phyloP scores from a whole-genome alignment of 2,113 vertebrate species.

The Pan troglodytes region DNA sequence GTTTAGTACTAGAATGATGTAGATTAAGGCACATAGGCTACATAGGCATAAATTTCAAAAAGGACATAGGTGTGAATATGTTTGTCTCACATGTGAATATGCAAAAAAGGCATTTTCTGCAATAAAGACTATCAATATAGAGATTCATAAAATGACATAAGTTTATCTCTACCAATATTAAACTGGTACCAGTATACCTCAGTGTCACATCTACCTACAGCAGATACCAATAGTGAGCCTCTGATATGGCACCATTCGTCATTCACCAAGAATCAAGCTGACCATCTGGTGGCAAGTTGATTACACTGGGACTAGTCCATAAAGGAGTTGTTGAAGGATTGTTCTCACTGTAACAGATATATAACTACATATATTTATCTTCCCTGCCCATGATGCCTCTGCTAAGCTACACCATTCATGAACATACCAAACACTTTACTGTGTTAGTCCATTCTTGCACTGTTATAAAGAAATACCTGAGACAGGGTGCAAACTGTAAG shows the following conservation, averaged over 20 bases:
- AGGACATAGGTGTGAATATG: too few species aligned
- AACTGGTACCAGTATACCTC: neutral
- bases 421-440: neutral
- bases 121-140: neutral
- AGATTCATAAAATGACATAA: neutral
- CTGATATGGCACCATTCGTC: neutral
- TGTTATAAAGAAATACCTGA: too few species aligned
- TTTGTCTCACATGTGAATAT: neutral
- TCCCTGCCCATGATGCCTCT: neutral
- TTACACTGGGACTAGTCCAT: neutral
- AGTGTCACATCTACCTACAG: neutral
- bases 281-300: neutral
- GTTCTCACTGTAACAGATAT: neutral
- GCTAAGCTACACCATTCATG: neutral
- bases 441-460: too few species aligned
- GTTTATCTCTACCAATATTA: neutral
- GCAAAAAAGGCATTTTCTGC: neutral
- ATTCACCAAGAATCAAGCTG: neutral
- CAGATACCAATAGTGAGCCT: neutral
- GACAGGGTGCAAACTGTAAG: too few species aligned
- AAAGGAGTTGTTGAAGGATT: neutral
- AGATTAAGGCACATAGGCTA: neutral
- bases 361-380: neutral
- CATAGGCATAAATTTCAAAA: neutral
- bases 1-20: neutral